Evolutionary conservation across 1,140 invertebrate genomes (phyloP).

Genomic region (Magallana ariakensis): DNA sequence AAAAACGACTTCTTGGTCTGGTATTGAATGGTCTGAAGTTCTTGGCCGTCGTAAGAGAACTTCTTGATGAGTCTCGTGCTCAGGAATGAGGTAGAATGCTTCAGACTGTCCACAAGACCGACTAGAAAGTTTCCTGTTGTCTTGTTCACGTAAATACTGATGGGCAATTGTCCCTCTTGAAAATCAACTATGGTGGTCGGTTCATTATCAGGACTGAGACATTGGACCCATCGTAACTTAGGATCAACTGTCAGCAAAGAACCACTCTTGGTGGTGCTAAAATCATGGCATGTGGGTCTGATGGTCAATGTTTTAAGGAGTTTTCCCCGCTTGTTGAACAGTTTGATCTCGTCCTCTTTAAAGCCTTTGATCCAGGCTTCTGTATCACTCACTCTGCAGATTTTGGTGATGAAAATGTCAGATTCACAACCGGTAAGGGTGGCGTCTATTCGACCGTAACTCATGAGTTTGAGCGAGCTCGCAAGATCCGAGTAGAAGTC

Average conservation of each 20-base stretch:
- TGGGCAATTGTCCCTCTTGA: not conserved
- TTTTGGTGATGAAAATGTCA: slow-evolving; percentile 14
- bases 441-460: not conserved
- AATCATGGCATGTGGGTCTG: not conserved
- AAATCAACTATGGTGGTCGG: not conserved
- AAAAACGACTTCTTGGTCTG: slow-evolving; percentile 9
- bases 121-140: slow-evolving; percentile 7
- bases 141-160: slow-evolving; percentile 25
- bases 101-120: not conserved
- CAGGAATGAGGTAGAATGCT: not conserved
- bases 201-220: not conserved
- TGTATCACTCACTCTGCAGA: slow-evolving; percentile 2
- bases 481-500: slow-evolving; percentile 2
- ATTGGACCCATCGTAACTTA: not conserved
- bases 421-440: slow-evolving; percentile 1
- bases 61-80: not conserved
- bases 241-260: not conserved
- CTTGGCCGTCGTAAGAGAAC: not conserved
- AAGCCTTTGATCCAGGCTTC: slow-evolving; percentile 14
- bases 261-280: not conserved
- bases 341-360: not conserved
- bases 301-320: not conserved
- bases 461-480: slow-evolving; percentile 3
- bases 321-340: not conserved
- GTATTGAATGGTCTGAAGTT: slow-evolving; percentile 16